phyloP scores from a whole-genome alignment of 2,888 invertebrate genomes.

The Drosophila phalerata region DNA sequence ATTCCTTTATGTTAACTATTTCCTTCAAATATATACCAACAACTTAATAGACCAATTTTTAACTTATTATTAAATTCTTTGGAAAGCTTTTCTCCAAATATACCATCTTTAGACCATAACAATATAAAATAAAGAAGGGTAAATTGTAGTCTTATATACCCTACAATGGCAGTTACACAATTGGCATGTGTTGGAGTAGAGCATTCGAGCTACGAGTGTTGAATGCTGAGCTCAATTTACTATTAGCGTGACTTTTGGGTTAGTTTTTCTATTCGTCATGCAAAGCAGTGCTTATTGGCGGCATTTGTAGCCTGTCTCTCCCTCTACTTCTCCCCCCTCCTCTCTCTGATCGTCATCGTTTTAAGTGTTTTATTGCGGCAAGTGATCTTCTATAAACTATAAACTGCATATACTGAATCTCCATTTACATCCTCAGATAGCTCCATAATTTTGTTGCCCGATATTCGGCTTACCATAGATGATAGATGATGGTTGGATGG shows the following conservation, averaged over 20 bases:
- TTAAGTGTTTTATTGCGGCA: constrained; percentile 72
- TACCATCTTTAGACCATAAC: no score
- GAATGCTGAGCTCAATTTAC: constrained; percentile 73
- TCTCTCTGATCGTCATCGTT: constrained; percentile 36
- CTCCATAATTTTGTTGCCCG: constrained; percentile 59
- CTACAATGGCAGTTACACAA: neutral
- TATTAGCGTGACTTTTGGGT: constrained; percentile 81
- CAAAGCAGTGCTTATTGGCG: constrained; percentile 74
- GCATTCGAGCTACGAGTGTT: constrained; percentile 50
- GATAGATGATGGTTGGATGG: constrained; percentile 28
- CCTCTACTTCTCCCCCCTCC: neutral
- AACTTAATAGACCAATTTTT: no score
- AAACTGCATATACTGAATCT: constrained; percentile 39
- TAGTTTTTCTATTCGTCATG: constrained; percentile 80
- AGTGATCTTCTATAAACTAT: constrained; percentile 73
- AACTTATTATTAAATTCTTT: no score
- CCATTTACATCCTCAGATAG: constrained; percentile 42
- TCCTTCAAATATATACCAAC: no score
- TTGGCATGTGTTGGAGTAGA: constrained; percentile 57
- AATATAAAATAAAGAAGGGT: neutral
- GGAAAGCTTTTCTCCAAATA: no score
- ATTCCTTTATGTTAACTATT: no score
- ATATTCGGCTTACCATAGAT: constrained; percentile 47
- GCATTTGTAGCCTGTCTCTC: constrained; percentile 29
- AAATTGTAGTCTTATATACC: neutral